phyloP scores from a whole-genome alignment of 2,113 vertebrate genomes.

The Bufo bufo region DNA sequence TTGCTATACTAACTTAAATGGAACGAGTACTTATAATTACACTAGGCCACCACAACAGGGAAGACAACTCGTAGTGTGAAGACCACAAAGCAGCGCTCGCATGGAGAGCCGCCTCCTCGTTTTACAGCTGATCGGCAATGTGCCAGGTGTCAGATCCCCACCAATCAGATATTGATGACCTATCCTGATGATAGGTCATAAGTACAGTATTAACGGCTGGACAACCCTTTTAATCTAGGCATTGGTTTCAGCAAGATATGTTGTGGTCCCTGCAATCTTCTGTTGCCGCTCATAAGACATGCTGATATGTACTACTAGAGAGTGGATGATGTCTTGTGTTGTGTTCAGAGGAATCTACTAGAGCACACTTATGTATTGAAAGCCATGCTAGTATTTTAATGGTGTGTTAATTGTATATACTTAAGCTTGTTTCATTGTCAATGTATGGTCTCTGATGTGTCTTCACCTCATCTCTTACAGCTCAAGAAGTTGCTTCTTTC shows the following conservation, averaged over 20 bases:
- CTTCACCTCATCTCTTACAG: constrained; percentile 69
- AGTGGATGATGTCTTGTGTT: neutral
- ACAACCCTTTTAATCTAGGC: no score
- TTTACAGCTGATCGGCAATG: no score
- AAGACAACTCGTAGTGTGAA: no score
- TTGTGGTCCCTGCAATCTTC: neutral
- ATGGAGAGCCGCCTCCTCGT: no score
- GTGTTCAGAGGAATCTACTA: neutral
- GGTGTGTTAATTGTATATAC: neutral
- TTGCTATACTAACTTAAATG: no score
- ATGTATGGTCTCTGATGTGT: constrained; percentile 61
- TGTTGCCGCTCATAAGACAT: neutral
- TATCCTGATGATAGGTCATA: no score
- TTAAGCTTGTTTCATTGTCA: constrained; percentile 1
- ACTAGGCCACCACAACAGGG: no score
- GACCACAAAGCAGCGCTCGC: no score
- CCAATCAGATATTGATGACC: no score
- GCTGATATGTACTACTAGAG: neutral
- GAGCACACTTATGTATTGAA: neutral
- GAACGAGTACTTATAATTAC: no score
- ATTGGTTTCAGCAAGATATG: neutral
- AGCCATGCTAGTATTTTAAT: neutral
- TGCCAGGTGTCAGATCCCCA: no score
- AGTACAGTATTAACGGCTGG: no score
- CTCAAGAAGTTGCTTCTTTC: constrained; percentile 91